These are phyloP conservation scores for Gymnocypris eckloni DNA, from an alignment of 2,797 vertebrate genomes.

Conservation along the genomic window DNA sequence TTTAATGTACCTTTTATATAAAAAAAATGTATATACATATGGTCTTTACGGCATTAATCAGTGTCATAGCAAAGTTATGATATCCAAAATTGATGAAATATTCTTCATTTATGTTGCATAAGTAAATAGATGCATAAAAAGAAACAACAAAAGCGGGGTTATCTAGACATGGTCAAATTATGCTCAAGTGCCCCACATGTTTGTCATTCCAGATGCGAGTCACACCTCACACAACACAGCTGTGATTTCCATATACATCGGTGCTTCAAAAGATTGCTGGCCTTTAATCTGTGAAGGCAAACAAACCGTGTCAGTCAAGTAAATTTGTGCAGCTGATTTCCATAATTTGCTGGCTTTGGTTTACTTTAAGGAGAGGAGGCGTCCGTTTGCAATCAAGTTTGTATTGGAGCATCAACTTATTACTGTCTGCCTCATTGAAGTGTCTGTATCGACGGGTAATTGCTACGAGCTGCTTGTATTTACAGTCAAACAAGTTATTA, in stretches of 20 bases:
- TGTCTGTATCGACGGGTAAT: background rate
- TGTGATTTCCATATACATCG: conserved; percentile 22
- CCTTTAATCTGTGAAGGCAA: conserved; percentile 30
- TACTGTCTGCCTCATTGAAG: conserved; percentile 2
- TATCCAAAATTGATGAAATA: background rate
- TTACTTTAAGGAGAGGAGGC: conserved; percentile 22
- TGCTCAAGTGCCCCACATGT: background rate
- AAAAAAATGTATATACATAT: too few relatives aligned
- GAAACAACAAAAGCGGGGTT: background rate
- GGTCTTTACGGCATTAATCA: background rate
- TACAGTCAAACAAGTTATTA: conserved; percentile 40
- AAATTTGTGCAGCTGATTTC: conserved; percentile 15
- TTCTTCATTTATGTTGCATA: background rate
- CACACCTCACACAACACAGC: background rate
- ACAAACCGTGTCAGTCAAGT: conserved; percentile 39
- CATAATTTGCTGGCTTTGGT: conserved; percentile 33
- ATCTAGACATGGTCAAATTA: background rate
- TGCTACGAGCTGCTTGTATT: conserved; percentile 24
- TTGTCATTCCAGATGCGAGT: background rate
- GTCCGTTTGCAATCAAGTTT: background rate
- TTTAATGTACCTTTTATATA: background rate
- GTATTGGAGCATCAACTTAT: conserved; percentile 3
- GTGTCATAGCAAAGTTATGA: background rate
- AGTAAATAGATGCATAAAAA: background rate
- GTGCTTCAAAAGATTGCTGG: conserved; percentile 9